Base-by-base conservation (phyloP, 2,888 invertebrate species). In the Lasiommata megera region DNA sequence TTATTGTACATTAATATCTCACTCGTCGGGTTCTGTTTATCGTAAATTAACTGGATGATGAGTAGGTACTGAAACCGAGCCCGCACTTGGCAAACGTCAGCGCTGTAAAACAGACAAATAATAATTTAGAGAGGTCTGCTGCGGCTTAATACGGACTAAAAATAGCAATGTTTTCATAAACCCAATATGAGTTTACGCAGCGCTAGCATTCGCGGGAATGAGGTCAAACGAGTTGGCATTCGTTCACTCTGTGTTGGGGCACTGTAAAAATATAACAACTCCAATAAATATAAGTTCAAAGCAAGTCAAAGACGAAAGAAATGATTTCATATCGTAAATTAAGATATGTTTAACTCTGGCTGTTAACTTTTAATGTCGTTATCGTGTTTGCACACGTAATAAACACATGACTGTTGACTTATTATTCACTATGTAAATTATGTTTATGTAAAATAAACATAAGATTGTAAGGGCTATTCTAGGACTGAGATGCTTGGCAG, bases 181-280 rank as follows among this genome's bases (percentile, higher is more conserved):
- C 74, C 77, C 82, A 80, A 88, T 86, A 84, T 82, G 82, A 86
- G 82, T 85, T 84, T 84, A 87, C 84, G 78, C 84, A 84, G 84
- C 80, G 80, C 82, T 81, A 81, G 82, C 67, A 58, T 64, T 81
- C 77, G 71, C 76, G 74, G 76, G 82, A 88, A 88, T 85, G 87
- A 82, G 89, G 89, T 88, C 87, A 84, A 80, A 79, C 79, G 78
- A 82, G 80, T 84, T 87, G 84, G 88, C 88, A 83, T 82, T 80
- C 80, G 77, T 79, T 79, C 74, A 67, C 72, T 76, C 54, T 58
- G 57, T 60, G 63, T 63, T 60, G 56, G 66, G 71, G 70, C 69
- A 72, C 69, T 71, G 75, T 73, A 79, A 76, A 80, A 82, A 83
- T 79, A 77, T 73, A 72, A 69, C 69, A 73, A 73, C 69, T 66